phyloP scores from a whole-genome alignment of 2,888 invertebrate species.

The Hirtodrosophila trivittata region DNA sequence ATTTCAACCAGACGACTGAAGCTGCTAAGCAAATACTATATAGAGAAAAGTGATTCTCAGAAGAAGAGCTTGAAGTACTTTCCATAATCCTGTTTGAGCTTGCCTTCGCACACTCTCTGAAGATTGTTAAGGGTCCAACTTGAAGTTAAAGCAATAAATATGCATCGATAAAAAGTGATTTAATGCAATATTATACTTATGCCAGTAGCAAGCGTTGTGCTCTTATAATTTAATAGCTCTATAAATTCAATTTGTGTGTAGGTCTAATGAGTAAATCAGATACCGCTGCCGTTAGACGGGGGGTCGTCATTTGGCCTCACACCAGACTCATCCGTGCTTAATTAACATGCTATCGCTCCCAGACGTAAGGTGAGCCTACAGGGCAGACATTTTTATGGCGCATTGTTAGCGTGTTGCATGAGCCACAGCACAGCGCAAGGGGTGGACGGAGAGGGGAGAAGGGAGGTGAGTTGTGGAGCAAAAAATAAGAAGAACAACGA shows the following conservation, averaged over 20 bases:
- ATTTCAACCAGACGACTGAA: no score
- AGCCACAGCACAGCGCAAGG: conserved; percentile 6
- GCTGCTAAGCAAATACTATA: no score
- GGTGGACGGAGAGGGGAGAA: background rate
- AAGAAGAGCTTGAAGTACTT: no score
- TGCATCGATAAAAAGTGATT: background rate
- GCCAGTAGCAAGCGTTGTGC: background rate
- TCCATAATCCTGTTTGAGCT: no score
- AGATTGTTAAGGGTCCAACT: no score
- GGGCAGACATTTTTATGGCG: conserved; percentile 49
- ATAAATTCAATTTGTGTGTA: conserved; percentile 47
- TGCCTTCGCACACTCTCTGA: no score
- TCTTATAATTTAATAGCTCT: conserved; percentile 17
- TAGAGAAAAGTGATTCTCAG: no score
- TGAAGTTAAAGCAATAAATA: no score
- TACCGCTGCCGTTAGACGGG: conserved; percentile 6
- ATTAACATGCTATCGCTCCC: conserved; percentile 50
- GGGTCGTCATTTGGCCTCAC: background rate
- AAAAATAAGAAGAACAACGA: conserved; percentile 3
- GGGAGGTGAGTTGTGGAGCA: no score
- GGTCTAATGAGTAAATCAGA: conserved; percentile 47
- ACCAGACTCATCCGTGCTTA: conserved; percentile 37
- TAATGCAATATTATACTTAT: background rate
- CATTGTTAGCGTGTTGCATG: conserved; percentile 43
- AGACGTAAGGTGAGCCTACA: conserved; percentile 62